Evolutionary conservation across 2,113 vertebrate genomes (phyloP).

Genomic region (Scalopus aquaticus): DNA sequence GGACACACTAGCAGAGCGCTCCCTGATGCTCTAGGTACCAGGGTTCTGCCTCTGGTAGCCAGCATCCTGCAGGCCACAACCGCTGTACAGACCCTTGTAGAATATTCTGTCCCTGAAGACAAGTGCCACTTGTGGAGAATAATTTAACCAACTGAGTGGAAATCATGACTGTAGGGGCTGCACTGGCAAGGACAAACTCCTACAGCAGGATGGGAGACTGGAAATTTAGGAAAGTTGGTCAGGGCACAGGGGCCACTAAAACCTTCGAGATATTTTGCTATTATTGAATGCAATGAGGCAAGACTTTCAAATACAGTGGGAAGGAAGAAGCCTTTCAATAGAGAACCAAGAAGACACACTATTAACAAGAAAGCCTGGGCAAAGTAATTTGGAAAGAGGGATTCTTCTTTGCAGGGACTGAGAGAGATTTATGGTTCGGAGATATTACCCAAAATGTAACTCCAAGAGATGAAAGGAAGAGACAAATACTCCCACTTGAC

Average conservation of each 20-base stretch:
- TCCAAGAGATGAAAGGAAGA: neutral
- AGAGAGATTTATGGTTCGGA: neutral
- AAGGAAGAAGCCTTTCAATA: neutral
- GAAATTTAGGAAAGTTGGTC: no score
- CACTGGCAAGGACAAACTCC: no score
- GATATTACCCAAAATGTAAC: accelerated
- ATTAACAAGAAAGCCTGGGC: neutral
- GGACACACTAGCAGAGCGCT: neutral
- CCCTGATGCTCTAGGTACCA: neutral
- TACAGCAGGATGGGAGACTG: no score
- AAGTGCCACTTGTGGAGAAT: neutral
- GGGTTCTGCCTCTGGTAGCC: accelerated
- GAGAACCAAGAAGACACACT: neutral
- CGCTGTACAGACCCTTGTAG: neutral
- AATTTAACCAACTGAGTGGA: no score
- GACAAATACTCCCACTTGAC: neutral
- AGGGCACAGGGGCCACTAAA: no score
- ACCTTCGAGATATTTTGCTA: no score
- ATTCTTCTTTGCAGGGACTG: neutral
- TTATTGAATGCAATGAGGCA: no score
- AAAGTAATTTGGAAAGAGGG: neutral
- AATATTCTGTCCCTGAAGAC: neutral
- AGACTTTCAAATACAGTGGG: neutral
- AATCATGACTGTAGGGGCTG: no score
- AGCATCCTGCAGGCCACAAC: no score